Percentiles rank a stretch among this genome's conserved stretches.
These are phyloP conservation scores for Luidia sarsii DNA, from an alignment of 53 echinoderm and acorn worm genomes.

Conservation along the genomic window DNA sequence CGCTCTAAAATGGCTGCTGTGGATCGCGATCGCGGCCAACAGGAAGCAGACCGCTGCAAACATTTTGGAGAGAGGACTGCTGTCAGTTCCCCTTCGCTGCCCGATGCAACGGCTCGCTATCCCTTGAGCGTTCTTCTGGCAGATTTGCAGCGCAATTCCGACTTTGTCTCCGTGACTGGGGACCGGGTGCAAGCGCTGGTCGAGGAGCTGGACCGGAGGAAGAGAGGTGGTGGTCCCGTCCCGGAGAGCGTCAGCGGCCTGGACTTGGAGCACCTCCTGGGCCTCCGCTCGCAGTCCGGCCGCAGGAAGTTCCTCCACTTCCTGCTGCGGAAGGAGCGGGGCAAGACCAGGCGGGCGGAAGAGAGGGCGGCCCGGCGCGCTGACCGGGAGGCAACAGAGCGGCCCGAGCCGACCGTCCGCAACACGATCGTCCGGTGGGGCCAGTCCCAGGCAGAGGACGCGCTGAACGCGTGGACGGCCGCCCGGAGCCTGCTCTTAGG, in stretches of 20 bases:
- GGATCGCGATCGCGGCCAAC: background rate
- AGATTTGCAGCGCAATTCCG: background rate
- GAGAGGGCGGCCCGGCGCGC: background rate
- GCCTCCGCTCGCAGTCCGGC: constrained; percentile 53
- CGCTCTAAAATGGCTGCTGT: background rate
- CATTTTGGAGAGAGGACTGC: too few relatives aligned
- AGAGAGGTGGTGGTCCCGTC: constrained; percentile 1
- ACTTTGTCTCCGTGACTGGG: background rate
- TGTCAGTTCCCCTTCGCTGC: background rate
- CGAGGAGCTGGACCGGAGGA: constrained; percentile 2
- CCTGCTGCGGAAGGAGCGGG: constrained; percentile 66
- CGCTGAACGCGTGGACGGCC: constrained; percentile 57
- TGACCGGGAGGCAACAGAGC: background rate
- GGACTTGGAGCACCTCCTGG: constrained; percentile 67
- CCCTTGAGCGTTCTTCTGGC: too few relatives aligned
- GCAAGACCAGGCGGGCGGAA: constrained; percentile 40
- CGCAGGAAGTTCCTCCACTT: constrained; percentile 75
- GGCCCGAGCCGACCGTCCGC: background rate
- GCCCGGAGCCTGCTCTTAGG: constrained; percentile 84
- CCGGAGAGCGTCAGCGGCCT: constrained; percentile 13
- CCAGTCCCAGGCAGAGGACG: background rate
- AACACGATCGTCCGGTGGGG: constrained; percentile 20
- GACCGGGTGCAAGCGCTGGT: background rate
- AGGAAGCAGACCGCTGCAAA: too few relatives aligned
- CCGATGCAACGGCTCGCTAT: too few relatives aligned